Base-by-base conservation (phyloP, 2,888 invertebrate species). In the Maniola hyperantus region DNA sequence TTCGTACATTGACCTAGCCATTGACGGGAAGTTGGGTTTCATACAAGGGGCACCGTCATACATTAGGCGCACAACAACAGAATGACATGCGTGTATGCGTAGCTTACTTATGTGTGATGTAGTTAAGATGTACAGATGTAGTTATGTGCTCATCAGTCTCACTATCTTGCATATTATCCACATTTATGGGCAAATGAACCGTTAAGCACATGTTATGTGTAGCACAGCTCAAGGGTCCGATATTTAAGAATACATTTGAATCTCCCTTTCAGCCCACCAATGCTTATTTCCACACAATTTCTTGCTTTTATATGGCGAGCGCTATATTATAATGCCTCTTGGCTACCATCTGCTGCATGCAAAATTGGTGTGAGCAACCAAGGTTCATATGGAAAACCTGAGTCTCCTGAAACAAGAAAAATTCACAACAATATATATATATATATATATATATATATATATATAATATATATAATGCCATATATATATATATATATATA, bases 341-440 rank as follows among this genome's bases (percentile, higher is more conserved):
- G 50, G 50, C 26, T 26, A 26, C 20, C 50, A 50, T 51, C 13
- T 51, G 26, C 20, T 20, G 13, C 50, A 11, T 26, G 5, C 26
- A 51, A 26, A 26, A 51, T 51, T 10, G 50, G 26, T 26, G 50
- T 51, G 1, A 51, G 50, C 11, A 51, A 26, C 50, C 50, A 51
- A 20, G 50, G 26, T 51, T 51, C 50, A 4, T 5, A 51, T 26
- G 50, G 26, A 26, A 26, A 51, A 26, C 26, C 50, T 0, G 7
- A 51, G 26, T 50, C 50, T 20, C 20, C 20, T 50, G 50, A 50
- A 50, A 50, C 50, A 26, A 50, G 10, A 50, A 50, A 50, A 50
- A 48, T 48, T 50, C 20, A 50, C 20, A 50, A 50, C 10, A 50
- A 11, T 0, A 50, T 50, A 20, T 6, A 20, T 42, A n/a, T n/a